Conservation (phyloP, 2,888 invertebrate genomes). For the Pollenia amentaria region DNA sequence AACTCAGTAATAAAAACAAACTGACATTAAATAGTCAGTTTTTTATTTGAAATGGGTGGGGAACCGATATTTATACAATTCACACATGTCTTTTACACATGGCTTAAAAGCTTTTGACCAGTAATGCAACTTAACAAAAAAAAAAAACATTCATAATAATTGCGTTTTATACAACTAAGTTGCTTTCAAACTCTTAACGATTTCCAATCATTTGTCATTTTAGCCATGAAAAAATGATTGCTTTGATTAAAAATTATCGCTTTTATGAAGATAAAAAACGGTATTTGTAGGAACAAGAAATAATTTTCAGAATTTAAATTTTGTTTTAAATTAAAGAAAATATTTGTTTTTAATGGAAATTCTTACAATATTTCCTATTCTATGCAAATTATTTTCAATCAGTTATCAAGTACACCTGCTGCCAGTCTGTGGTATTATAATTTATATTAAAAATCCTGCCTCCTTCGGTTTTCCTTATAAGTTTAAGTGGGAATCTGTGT, state of each 20-base stretch:
- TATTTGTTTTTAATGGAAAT: conserved; percentile 27
- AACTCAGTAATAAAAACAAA: background rate
- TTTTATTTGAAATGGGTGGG: conserved; percentile 64
- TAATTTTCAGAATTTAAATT: conserved; percentile 12
- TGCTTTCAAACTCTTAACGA: conserved; percentile 63
- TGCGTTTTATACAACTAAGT: conserved; percentile 20
- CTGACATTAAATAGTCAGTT: conserved; percentile 47
- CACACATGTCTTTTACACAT: conserved; percentile 36
- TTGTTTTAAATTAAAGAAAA: conserved; percentile 15
- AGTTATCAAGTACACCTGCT: conserved; percentile 74
- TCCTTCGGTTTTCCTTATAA: conserved; percentile 42
- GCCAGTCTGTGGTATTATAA: conserved; percentile 74
- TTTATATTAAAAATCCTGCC: conserved; percentile 74
- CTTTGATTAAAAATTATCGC: conserved; percentile 49
- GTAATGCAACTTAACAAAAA: background rate
- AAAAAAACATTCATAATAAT: conserved; percentile 5
- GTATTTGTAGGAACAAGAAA: background rate
- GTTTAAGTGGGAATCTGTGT: background rate
- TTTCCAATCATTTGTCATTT: conserved; percentile 67
- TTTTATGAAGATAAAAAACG: conserved; percentile 16
- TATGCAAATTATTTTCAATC: conserved; percentile 74
- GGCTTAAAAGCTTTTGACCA: background rate
- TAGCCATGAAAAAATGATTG: conserved; percentile 27
- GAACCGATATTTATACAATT: conserved; percentile 32
- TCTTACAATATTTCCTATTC: conserved; percentile 40